These are phyloP conservation scores for Scomber colias DNA, from an alignment of 2,113 vertebrate species.

Conservation along the genomic window DNA sequence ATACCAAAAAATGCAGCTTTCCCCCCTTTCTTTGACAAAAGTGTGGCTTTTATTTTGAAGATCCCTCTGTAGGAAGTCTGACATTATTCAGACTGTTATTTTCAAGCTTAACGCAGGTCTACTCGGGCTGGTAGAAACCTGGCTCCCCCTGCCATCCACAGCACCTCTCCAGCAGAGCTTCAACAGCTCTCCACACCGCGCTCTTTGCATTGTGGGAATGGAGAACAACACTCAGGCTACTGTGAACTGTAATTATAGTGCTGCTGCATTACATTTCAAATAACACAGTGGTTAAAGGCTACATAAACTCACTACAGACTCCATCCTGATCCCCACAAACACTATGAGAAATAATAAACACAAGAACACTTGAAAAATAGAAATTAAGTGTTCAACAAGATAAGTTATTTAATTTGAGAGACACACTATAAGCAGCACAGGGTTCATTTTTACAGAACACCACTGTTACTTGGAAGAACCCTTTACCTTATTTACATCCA, in stretches of 20 bases:
- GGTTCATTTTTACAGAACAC: background rate
- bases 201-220: conserved; percentile 76
- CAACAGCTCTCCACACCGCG: conserved; percentile 16
- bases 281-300: background rate
- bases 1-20: background rate
- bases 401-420: background rate
- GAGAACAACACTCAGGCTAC: conserved; percentile 31
- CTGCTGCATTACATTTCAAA: background rate
- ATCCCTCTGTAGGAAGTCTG: background rate
- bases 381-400: background rate
- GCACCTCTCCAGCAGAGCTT: conserved; percentile 56
- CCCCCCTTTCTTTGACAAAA: background rate
- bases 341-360: background rate
- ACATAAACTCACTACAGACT: background rate
- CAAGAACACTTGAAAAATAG: background rate
- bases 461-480: background rate
- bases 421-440: too few species aligned
- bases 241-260: background rate
- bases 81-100: background rate
- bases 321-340: background rate
- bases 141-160: conserved; percentile 73
- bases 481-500: background rate
- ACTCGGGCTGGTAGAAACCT: conserved; percentile 52
- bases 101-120: conserved; percentile 33
- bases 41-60: conserved; percentile 54